These are phyloP conservation scores for Scaptomyza cyrtandrae DNA, from an alignment of 2,888 invertebrate species.

Conservation along the genomic window DNA sequence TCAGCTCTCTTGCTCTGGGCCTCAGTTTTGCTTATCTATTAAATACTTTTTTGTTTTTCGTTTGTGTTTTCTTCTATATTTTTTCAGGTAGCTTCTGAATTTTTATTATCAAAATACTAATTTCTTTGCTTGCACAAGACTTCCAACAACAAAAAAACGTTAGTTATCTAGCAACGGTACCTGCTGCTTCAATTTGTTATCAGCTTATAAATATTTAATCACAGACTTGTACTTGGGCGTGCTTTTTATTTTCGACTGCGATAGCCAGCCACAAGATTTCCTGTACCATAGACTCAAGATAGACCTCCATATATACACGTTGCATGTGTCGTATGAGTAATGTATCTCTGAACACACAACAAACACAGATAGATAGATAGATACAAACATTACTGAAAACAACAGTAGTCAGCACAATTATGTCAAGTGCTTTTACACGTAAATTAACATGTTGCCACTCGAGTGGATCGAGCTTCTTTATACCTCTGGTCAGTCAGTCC, in stretches of 20 bases:
- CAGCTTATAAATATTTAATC: slow-evolving; percentile 81
- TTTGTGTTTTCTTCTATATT: slow-evolving; percentile 11
- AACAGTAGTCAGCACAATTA: slow-evolving; percentile 56
- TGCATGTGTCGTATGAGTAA: slow-evolving; percentile 68
- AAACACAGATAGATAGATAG: slow-evolving; percentile 4
- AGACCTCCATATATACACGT: background rate
- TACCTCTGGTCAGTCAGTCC: slow-evolving; percentile 18
- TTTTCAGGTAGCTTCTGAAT: slow-evolving; percentile 79
- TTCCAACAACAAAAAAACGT: slow-evolving; percentile 34
- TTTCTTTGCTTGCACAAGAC: slow-evolving; percentile 79
- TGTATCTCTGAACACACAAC: slow-evolving; percentile 22
- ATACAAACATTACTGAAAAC: background rate
- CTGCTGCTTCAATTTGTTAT: slow-evolving; percentile 75
- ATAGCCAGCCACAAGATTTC: slow-evolving; percentile 56
- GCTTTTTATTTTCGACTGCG: slow-evolving; percentile 46
- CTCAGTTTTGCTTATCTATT: slow-evolving; percentile 67
- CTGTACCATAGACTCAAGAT: slow-evolving; percentile 6
- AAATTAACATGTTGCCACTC: slow-evolving; percentile 75
- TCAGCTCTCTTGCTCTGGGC: background rate
- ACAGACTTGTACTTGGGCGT: slow-evolving; percentile 76
- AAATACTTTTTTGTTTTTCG: slow-evolving; percentile 54
- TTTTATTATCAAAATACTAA: slow-evolving; percentile 81
- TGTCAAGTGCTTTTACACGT: slow-evolving; percentile 78
- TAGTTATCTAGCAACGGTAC: slow-evolving; percentile 24
- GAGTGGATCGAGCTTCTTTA: slow-evolving; percentile 19